phyloP scores from a whole-genome alignment of 2,797 vertebrate species.

The Melanogrammus aeglefinus region DNA sequence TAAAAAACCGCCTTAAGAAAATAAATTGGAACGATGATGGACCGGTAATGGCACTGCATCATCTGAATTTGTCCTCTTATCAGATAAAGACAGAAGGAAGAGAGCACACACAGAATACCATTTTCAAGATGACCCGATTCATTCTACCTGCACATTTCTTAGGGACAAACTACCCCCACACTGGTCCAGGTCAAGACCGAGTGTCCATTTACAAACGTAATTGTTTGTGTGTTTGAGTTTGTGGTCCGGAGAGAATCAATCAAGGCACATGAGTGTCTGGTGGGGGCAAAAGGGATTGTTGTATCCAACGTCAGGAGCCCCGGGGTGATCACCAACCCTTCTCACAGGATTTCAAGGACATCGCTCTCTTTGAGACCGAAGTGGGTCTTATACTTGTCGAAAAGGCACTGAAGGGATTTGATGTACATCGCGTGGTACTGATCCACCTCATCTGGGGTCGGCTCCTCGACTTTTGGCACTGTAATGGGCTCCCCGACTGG shows the following conservation, averaged over 20 bases:
- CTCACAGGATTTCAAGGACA: slow-evolving; percentile 82
- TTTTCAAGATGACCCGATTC: not conserved
- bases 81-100: slow-evolving; percentile 2
- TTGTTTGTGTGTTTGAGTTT: slow-evolving; percentile 22
- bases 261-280: slow-evolving; percentile 25
- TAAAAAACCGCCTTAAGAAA: slow-evolving; percentile 3
- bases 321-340: not conserved
- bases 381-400: slow-evolving; percentile 89
- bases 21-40: slow-evolving; percentile 22
- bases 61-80: not conserved
- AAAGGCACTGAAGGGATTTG: slow-evolving; percentile 84
- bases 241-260: slow-evolving; percentile 43
- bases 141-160: slow-evolving; percentile 2
- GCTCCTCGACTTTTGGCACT: slow-evolving; percentile 85
- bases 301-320: slow-evolving; percentile 12
- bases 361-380: slow-evolving; percentile 87
- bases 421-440: slow-evolving; percentile 89
- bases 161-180: not conserved
- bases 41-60: not conserved
- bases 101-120: slow-evolving; percentile 6
- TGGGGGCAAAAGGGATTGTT: slow-evolving; percentile 15
- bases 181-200: slow-evolving; percentile 15
- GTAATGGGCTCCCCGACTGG: slow-evolving; percentile 95
- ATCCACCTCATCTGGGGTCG: slow-evolving; percentile 81
- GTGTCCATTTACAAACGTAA: slow-evolving; percentile 33